Conservation (phyloP, 2,888 invertebrate species). For the Campopleginae sp. region DNA sequence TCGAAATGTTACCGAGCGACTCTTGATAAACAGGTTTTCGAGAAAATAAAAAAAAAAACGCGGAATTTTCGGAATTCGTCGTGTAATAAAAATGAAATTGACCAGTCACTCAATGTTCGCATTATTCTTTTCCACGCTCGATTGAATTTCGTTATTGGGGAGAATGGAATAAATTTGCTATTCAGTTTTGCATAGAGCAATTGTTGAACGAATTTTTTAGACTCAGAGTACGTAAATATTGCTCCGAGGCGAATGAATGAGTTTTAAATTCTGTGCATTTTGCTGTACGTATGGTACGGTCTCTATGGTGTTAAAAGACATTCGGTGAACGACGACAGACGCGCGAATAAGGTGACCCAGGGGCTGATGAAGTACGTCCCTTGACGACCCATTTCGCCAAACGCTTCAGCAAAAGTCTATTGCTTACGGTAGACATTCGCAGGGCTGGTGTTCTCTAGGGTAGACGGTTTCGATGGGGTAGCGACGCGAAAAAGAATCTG, state of each 20-base stretch:
- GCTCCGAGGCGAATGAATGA: neutral
- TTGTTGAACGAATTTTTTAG: neutral
- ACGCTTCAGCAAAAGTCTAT: constrained; percentile 67
- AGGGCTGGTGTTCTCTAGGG: constrained; percentile 31
- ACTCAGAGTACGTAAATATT: neutral
- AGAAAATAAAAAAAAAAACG: too few relatives aligned
- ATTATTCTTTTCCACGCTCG: neutral
- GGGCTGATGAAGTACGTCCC: constrained; percentile 60
- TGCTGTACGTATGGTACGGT: neutral
- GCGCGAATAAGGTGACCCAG: constrained; percentile 44
- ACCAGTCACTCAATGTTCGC: neutral
- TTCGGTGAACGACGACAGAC: constrained; percentile 26
- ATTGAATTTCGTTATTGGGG: neutral
- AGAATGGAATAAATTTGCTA: neutral
- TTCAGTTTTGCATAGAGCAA: neutral
- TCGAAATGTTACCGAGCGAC: too few relatives aligned
- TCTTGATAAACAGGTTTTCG: too few relatives aligned
- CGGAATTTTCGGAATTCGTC: too few relatives aligned
- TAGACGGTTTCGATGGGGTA: constrained; percentile 14
- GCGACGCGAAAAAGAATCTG: constrained; percentile 40
- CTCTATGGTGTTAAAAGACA: neutral
- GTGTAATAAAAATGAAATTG: too few relatives aligned
- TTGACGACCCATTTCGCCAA: constrained; percentile 68
- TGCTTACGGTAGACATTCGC: constrained; percentile 66
- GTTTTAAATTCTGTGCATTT: neutral